phyloP scores from a whole-genome alignment of 2,797 vertebrate species.

The Enteromius treurensis region DNA sequence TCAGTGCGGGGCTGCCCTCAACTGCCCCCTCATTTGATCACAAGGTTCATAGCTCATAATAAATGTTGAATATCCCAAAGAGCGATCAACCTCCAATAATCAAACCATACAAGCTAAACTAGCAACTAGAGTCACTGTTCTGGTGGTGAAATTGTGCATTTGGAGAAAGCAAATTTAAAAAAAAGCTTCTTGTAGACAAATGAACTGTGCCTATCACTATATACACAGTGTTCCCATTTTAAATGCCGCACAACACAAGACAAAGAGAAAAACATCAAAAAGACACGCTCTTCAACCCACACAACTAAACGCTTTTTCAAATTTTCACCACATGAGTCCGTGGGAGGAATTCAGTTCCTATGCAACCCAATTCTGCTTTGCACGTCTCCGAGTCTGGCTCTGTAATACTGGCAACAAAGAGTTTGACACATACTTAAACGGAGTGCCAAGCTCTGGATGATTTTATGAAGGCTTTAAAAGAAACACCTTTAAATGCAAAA shows the following conservation, averaged over 20 bases:
- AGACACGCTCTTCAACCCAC: constrained; percentile 25
- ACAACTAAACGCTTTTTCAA: constrained; percentile 41
- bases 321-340: constrained; percentile 52
- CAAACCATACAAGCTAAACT: background rate
- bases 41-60: constrained; percentile 17
- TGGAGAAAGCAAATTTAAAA: background rate
- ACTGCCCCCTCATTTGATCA: constrained; percentile 18
- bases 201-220: background rate
- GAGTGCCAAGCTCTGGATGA: constrained; percentile 62
- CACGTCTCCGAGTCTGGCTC: constrained; percentile 50
- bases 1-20: constrained; percentile 18
- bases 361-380: constrained; percentile 45
- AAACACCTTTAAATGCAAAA: constrained; percentile 70
- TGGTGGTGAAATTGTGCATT: background rate
- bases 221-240: constrained; percentile 29
- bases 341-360: constrained; percentile 54
- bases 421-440: constrained; percentile 70
- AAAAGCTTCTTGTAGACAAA: background rate
- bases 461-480: constrained; percentile 69
- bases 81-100: constrained; percentile 7
- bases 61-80: constrained; percentile 5
- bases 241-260: constrained; percentile 10
- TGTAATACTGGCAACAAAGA: constrained; percentile 64
- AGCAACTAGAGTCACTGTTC: background rate
- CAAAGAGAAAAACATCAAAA: constrained; percentile 35